Conservation (phyloP, 1,140 invertebrate genomes). For the Calephelis nemesis region DNA sequence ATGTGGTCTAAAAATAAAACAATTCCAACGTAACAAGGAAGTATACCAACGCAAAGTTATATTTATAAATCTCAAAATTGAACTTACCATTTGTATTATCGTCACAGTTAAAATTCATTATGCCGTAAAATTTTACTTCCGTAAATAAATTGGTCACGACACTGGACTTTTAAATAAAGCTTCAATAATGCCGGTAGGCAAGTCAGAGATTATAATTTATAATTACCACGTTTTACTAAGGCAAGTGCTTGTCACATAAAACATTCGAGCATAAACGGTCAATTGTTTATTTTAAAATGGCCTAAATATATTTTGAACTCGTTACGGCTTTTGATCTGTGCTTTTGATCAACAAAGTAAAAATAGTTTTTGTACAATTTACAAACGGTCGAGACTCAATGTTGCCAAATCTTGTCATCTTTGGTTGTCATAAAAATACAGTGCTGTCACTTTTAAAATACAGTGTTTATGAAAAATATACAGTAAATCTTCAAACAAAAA, state of each 20-base stretch:
- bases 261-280: constrained; percentile 39
- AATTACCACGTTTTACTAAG: constrained; percentile 2
- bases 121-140: constrained; percentile 24
- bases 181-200: too few species aligned
- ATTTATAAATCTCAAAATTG: constrained; percentile 52
- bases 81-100: constrained; percentile 54
- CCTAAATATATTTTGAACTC: constrained; percentile 49
- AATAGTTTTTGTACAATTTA: constrained; percentile 49
- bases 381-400: constrained; percentile 34
- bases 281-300: constrained; percentile 60
- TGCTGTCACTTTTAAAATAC: too few species aligned
- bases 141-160: not conserved
- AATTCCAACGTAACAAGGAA: constrained; percentile 43
- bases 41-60: constrained; percentile 58
- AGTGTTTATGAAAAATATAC: too few species aligned
- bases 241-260: constrained; percentile 24
- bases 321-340: constrained; percentile 42
- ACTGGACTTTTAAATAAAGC: too few species aligned
- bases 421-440: too few species aligned
- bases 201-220: too few species aligned
- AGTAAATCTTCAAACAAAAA: too few species aligned
- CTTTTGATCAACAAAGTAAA: constrained; percentile 42
- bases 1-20: constrained; percentile 63
- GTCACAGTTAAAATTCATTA: constrained; percentile 56
- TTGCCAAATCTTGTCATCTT: too few species aligned